phyloP scores from a whole-genome alignment of 2,113 vertebrate genomes.

The Pipa parva region DNA sequence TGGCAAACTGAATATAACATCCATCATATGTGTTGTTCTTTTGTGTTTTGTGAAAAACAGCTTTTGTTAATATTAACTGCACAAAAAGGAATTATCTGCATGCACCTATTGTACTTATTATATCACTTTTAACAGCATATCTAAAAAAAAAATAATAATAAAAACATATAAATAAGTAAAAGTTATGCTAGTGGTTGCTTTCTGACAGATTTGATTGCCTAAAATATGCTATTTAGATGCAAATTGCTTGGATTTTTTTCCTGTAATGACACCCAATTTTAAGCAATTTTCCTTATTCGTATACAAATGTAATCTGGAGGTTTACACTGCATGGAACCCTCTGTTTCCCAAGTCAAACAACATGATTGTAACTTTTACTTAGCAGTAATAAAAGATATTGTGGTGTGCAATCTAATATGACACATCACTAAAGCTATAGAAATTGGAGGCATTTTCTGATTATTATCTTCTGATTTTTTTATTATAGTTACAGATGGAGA shows the following conservation, averaged over 20 bases:
- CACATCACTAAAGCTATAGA: background rate
- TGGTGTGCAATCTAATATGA: background rate
- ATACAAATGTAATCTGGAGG: constrained; percentile 23
- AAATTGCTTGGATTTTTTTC: constrained; percentile 28
- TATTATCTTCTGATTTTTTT: too few relatives aligned
- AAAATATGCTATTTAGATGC: constrained; percentile 35
- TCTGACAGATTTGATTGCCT: constrained; percentile 22
- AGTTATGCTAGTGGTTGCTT: constrained; percentile 15
- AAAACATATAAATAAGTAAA: constrained; percentile 13
- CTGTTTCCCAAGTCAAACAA: background rate
- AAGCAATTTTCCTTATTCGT: constrained; percentile 26
- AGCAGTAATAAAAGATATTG: constrained; percentile 1
- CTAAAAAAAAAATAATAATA: background rate
- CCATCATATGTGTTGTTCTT: background rate
- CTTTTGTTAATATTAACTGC: too few relatives aligned
- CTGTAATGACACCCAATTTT: constrained; percentile 35
- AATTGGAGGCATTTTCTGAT: too few relatives aligned
- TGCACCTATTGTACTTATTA: background rate
- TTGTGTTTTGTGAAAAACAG: background rate
- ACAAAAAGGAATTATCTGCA: background rate
- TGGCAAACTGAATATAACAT: background rate
- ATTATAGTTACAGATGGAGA: too few relatives aligned
- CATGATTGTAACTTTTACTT: constrained; percentile 4
- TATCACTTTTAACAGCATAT: background rate
- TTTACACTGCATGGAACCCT: constrained; percentile 1